Conservation (phyloP, 2,888 invertebrate genomes). For the Megastigmus dorsalis region DNA sequence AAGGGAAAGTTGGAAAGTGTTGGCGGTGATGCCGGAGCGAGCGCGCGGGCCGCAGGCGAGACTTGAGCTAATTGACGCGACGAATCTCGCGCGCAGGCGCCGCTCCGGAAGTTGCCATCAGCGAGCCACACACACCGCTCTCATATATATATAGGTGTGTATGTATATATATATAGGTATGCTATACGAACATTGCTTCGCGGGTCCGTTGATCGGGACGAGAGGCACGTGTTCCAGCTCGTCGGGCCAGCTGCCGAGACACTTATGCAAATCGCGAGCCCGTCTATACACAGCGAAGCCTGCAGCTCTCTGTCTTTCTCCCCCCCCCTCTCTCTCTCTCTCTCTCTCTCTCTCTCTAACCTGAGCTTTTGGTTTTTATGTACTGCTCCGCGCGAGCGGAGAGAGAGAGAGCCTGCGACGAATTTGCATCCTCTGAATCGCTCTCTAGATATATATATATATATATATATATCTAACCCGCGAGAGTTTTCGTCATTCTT, state of each 20-base stretch:
- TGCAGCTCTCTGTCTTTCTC: no score
- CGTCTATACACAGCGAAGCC: no score
- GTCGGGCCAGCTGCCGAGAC: conserved; percentile 70
- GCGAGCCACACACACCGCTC: no score
- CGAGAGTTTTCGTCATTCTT: conserved; percentile 57
- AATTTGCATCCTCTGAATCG: conserved; percentile 71
- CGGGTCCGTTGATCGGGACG: conserved; percentile 65
- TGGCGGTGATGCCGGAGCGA: no score
- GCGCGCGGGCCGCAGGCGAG: conserved; percentile 10
- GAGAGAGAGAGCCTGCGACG: no score
- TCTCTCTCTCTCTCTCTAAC: no score
- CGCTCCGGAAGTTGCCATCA: conserved; percentile 26
- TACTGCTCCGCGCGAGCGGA: conserved; percentile 65
- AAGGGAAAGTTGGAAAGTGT: no score
- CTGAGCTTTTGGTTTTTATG: conserved; percentile 71
- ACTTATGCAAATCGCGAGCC: conserved; percentile 71
- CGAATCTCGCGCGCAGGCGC: conserved; percentile 39
- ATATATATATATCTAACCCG: no score
- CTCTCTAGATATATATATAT: no score
- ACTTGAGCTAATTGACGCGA: conserved; percentile 32
- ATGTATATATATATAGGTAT: neutral
- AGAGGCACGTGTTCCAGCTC: conserved; percentile 66
- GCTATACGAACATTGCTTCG: no score
- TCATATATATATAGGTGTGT: neutral
- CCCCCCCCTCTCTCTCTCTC: no score